Base-by-base conservation (phyloP, 2,888 invertebrate genomes). In the Suillia variegata region DNA sequence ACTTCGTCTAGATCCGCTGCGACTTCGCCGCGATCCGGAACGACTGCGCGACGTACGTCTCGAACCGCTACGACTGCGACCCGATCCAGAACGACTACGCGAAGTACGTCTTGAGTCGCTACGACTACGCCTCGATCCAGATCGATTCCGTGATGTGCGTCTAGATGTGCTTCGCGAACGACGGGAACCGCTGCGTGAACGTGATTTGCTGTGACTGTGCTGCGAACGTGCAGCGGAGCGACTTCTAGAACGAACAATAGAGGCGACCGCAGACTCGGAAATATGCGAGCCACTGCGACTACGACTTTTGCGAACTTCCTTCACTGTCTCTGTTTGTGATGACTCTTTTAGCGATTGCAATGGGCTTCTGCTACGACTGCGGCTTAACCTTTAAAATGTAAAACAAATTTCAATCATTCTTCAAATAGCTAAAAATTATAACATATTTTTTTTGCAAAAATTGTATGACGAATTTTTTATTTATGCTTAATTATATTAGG, bases 321-420 rank as follows among this genome's bases (percentile, higher is more conserved):
- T 38, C 33, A 18, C 48, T 42, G 5, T 38, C n/a, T 58, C 52
- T 18, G 75, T 77, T 45, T 67, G 63, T 18, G 69, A 70, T 47
- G 47, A 52, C 1, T 21, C 26, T 15, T 33, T 49, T 17, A 17
- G 24, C 18, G 17, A 26, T 3, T 34, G 31, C 2, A 20, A 21
- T 2, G 52, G 68, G 72, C 59, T 58, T 6, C 71, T 69, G 58
- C 77, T 77, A 20, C 70, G 75, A 8, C 78, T 79, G 38, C 73
- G 70, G 24, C 62, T 70, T n/a, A n/a, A n/a, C n/a, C n/a, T n/a
- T n/a, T n/a, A n/a, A n/a, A n/a, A n/a, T n/a, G n/a, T n/a, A n/a
- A n/a, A n/a, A n/a, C n/a, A n/a, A n/a, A n/a, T n/a, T n/a, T n/a
- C n/a, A n/a, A n/a, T n/a, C n/a, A n/a, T n/a, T n/a, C n/a, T n/a